Evolutionary conservation across 1,140 invertebrate genomes (phyloP), one percentile per base, ranked within the genome.

Genomic region (Papilio machaon): DNA sequence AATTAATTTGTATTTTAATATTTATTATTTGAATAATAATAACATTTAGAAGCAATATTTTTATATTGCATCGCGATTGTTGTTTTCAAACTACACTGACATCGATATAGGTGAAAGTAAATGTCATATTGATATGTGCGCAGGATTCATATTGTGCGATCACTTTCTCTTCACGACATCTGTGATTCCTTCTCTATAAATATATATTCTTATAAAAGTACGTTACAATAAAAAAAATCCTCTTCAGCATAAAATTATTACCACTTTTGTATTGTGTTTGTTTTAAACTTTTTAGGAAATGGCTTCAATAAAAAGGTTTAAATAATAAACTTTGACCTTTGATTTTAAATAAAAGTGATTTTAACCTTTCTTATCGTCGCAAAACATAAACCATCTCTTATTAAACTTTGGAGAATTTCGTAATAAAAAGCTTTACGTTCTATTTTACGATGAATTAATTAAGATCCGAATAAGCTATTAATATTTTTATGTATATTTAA

Each of bases 71-170:
- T 54, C 19, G 6, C 74, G 74, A 76, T 30, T 76, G 73, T 64
- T 54, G 58, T 46, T 15, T 78, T 35, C 35, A 49, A 60, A 64
- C 52, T 78, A 64, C 38, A 64, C 67, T 58, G 58, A 79, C 60
- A 79, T 79, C 54, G 35, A 64, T 79, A 58, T 23, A 58, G 43
- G 77, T 79, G 77, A 79, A 79, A 79, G 77, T 79, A 79, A 64
- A 79, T 79, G n/a, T 64, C 43, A 64, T 67, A 64, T 64, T 79
- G 67, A 52, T 76, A 35, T 79, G 35, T 79, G 38, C 17, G 60
- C 38, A 79, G 54, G 77, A 79, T 64, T 58, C 58, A 79, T 79
- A 79, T 79, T 79, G 77, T 79, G 13, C 0, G n/a, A 58, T 13
- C 54, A 67, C 77, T 79, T 79, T 79, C 77, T 23, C 77, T 64